Evolutionary conservation across 2,113 vertebrate genomes (phyloP).

Genomic region (Calcarius ornatus): DNA sequence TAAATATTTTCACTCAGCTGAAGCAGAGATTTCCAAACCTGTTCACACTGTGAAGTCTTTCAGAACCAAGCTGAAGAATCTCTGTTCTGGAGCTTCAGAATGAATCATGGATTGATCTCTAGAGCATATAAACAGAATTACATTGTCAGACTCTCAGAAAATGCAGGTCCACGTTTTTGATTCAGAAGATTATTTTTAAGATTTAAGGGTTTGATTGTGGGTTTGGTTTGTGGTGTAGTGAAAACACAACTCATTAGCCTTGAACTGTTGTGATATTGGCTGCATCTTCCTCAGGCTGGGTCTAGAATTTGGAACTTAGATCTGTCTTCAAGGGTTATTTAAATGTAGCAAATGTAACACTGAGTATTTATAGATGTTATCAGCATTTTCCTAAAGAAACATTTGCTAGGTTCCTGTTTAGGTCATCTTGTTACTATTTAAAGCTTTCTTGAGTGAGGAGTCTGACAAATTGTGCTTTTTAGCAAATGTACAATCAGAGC

Average conservation of each 20-base stretch:
- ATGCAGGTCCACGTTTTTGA: background rate
- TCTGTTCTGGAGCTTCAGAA: background rate
- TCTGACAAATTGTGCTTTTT: conserved; percentile 1
- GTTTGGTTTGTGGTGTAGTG: background rate
- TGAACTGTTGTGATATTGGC: background rate
- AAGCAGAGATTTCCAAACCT: background rate
- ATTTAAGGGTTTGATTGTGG: background rate
- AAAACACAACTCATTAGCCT: background rate
- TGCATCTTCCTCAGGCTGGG: background rate
- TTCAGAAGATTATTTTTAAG: background rate
- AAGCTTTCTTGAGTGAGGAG: background rate
- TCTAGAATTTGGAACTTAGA: background rate
- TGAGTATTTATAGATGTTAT: conserved; percentile 42
- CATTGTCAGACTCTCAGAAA: background rate
- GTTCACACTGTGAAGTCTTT: background rate
- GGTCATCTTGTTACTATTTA: conserved; percentile 44
- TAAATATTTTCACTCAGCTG: background rate
- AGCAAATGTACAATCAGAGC: background rate
- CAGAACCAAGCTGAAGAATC: background rate
- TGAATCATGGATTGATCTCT: background rate
- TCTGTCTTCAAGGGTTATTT: background rate
- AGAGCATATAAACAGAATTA: background rate
- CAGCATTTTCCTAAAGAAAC: conserved; percentile 28
- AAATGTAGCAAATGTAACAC: background rate
- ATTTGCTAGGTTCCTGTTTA: conserved; percentile 29